Base-by-base conservation (phyloP, 2,797 vertebrate genomes). In the Lycodopsis pacificus region DNA sequence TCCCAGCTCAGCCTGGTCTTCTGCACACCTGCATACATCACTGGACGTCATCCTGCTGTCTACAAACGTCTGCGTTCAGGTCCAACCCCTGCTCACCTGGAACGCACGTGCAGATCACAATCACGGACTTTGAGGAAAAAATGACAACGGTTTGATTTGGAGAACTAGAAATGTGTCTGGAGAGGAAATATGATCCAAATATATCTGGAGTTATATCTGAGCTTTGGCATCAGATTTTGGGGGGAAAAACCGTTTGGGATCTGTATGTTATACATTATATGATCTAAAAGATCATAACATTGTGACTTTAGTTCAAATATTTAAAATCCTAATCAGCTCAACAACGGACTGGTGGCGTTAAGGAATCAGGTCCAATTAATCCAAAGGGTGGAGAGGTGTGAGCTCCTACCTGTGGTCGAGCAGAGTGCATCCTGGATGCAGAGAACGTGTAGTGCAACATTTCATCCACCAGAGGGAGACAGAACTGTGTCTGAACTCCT, bases 401-500 rank as follows among this genome's bases (percentile, higher is more conserved):
- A 46, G 0, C 27, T 32, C 1, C 4, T 2, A 42, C 15, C 22
- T 30, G 56, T 20, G 20, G 17, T 15, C 4, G 17, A 38, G 22
- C 38, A 58, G 19, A 46, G 25, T 20, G 13, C 19, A 36, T 44
- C 46, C 10, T 78, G 57, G 25, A 19, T 17, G 14, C 6, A 17
- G 49, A 25, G 12, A 6, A n/a, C 3, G 12, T 1, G 3, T 53
- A 2, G 0, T 65, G 82, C 27, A 80, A 20, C 1, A 12, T 0
- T 27, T 73, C 7, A 0, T 77, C 81, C 89, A 85, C 51, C 22
- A 91, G 88, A 73, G 71, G 75, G 83, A 20, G 77, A 65, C 83
- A 90, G 27, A 82, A 10, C 77, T 42, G 12, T 4, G n/a, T 53
- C 10, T 82, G 27, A 54, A 51, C 44, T 42, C 0, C 10, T 8